Evolutionary conservation across 2,888 invertebrate species (phyloP).

Genomic region (Pandemis heparana): DNA sequence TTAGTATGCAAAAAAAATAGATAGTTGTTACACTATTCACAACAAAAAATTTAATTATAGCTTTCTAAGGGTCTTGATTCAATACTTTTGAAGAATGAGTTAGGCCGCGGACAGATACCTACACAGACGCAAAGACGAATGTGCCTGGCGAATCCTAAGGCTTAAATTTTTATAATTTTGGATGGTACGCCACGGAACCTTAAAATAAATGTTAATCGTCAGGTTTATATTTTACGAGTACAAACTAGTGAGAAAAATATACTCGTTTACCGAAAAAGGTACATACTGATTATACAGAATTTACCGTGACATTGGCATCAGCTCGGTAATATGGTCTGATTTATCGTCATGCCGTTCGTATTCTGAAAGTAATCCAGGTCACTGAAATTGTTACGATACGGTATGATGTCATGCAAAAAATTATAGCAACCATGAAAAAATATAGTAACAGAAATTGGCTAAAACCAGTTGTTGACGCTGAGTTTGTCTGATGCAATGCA

Average conservation of each 20-base stretch:
- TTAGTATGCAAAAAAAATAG: too few relatives aligned
- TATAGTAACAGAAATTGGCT: not conserved
- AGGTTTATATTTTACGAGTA: not conserved
- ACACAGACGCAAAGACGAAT: too few relatives aligned
- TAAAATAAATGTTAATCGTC: too few relatives aligned
- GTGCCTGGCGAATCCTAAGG: too few relatives aligned
- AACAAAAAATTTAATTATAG: too few relatives aligned
- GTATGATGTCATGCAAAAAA: conserved; percentile 42
- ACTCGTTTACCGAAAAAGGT: not conserved
- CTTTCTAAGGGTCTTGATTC: too few relatives aligned
- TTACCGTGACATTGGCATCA: not conserved
- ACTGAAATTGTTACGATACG: conserved; percentile 49
- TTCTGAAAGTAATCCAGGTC: conserved; percentile 54
- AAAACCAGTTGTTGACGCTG: not conserved
- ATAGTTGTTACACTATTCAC: too few relatives aligned
- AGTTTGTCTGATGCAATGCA: conserved; percentile 2
- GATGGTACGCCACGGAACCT: too few relatives aligned
- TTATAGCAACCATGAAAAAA: conserved; percentile 31
- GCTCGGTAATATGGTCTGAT: conserved; percentile 59
- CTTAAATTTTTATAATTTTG: too few relatives aligned
- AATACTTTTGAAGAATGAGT: too few relatives aligned
- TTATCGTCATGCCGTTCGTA: conserved; percentile 51
- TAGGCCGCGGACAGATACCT: too few relatives aligned
- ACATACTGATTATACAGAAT: not conserved
- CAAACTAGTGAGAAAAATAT: not conserved